phyloP scores from a whole-genome alignment of 2,113 vertebrate genomes.

The Conger conger region DNA sequence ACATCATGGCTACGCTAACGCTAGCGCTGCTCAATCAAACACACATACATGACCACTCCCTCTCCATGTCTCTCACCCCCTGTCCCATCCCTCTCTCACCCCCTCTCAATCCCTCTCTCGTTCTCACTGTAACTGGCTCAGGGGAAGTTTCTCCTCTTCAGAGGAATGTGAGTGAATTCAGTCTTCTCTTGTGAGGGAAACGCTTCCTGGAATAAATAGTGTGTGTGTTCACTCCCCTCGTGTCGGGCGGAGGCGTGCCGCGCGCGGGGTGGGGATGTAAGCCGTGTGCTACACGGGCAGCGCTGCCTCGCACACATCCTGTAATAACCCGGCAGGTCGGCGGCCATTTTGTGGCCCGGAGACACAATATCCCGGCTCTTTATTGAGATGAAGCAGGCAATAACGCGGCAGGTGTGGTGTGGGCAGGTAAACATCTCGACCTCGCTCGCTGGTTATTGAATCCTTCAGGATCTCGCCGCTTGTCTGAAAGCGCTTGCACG shows the following conservation, averaged over 20 bases:
- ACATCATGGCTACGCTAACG: no score
- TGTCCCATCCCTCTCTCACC: slow-evolving; percentile 29
- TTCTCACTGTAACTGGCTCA: no score
- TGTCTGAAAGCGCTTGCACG: no score
- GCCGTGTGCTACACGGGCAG: slow-evolving; percentile 18
- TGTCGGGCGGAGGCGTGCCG: slow-evolving; percentile 19
- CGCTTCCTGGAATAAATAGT: neutral
- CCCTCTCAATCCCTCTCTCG: no score
- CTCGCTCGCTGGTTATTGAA: slow-evolving; percentile 15
- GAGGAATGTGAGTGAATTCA: neutral
- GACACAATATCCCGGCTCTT: slow-evolving; percentile 28
- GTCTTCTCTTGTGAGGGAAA: neutral
- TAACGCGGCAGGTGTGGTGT: slow-evolving; percentile 7
- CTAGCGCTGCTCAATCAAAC: no score
- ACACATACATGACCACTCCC: no score
- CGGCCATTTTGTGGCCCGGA: slow-evolving; percentile 24
- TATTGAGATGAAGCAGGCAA: slow-evolving; percentile 35
- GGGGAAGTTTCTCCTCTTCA: neutral
- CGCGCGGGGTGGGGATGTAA: slow-evolving; percentile 17
- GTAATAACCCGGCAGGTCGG: slow-evolving; percentile 25
- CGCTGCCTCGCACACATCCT: slow-evolving; percentile 23
- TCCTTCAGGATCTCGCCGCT: neutral
- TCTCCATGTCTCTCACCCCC: slow-evolving; percentile 34
- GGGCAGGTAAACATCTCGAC: neutral
- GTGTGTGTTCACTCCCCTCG: neutral